Evolutionary conservation across 2,888 invertebrate genomes (phyloP).

Genomic region (Pristionchus maxplancki): DNA sequence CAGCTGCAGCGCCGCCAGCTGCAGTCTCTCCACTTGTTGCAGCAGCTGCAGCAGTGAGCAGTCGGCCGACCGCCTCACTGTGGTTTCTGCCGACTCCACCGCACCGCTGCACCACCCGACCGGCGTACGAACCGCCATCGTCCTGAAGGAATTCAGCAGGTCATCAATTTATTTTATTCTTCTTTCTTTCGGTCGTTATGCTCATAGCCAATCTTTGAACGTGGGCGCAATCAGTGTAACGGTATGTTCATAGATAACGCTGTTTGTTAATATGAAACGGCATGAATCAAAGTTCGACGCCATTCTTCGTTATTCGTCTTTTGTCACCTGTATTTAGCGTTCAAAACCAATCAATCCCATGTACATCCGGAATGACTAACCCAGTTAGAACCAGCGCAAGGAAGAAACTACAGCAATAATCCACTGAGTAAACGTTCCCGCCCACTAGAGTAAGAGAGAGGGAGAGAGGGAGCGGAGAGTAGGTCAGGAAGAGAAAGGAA

Average conservation of each 20-base stretch:
- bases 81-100: conserved; percentile 96
- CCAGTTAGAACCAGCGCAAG: not conserved
- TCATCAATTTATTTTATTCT: too few relatives aligned
- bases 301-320: too few relatives aligned
- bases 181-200: too few relatives aligned
- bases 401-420: conserved; percentile 27
- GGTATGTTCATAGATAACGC: too few relatives aligned
- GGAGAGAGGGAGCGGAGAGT: not conserved
- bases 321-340: too few relatives aligned
- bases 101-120: conserved; percentile 83
- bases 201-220: too few relatives aligned
- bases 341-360: not conserved
- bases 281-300: too few relatives aligned
- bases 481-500: not conserved
- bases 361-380: not conserved
- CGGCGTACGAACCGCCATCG: conserved; percentile 87
- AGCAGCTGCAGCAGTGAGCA: not conserved
- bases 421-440: not conserved
- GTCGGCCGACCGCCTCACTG: conserved; percentile 86
- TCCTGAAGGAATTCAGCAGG: conserved; percentile 81
- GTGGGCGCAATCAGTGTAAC: too few relatives aligned
- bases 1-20: conserved; percentile 46
- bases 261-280: too few relatives aligned
- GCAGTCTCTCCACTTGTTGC: not conserved
- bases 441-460: not conserved